Base-by-base conservation (phyloP, 2,888 invertebrate genomes). In the Machimus rusticus region DNA sequence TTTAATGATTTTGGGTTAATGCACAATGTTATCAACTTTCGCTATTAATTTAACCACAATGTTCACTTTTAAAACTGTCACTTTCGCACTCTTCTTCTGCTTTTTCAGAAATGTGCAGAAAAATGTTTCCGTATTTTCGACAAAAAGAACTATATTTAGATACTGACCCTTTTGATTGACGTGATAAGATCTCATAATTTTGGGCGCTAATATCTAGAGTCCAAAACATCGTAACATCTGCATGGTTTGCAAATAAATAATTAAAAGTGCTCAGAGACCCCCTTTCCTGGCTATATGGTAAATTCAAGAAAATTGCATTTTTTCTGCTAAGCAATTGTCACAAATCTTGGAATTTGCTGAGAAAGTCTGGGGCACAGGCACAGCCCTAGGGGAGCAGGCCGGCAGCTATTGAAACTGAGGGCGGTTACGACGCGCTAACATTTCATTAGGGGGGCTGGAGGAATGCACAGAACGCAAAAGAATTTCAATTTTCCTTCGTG, bases 401-500 rank as follows among this genome's bases (percentile, higher is more conserved):
- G 19, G 57, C 39, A 37, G 77, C n/a, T 4, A 78, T 43, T 23
- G n/a, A 78, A 78, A 78, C 78, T 78, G 23, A 39, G 19, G 19
- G 37, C 19, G n/a, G 78, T 78, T 78, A 43, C 6, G 23, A 5
- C 39, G 6, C 19, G 66, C 9, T 28, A 66, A 66, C 19, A 66
- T 66, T 66, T 66, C 66, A 66, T 66, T 66, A 66, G n/a, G n/a
- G 19, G 51, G 51, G 12, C 19, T 23, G 23, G 66, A 66, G 23
- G 23, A 28, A 66, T 66, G 66, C 19, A 5, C 9, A 19, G 78
- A 78, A 78, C 78, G 43, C 43, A 78, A 37, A 78, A 43, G 78
- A 78, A 78, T 78, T 78, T 43, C 78, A 78, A 78, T 78, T 78
- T 46, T 78, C 39, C 78, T 43, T 78, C 78, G 43, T 77, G 37